A percentile compares a stretch with the other conserved stretches of the same genome.
Conservation (phyloP, 2,797 vertebrate genomes). For the Bovichtus variegatus region DNA sequence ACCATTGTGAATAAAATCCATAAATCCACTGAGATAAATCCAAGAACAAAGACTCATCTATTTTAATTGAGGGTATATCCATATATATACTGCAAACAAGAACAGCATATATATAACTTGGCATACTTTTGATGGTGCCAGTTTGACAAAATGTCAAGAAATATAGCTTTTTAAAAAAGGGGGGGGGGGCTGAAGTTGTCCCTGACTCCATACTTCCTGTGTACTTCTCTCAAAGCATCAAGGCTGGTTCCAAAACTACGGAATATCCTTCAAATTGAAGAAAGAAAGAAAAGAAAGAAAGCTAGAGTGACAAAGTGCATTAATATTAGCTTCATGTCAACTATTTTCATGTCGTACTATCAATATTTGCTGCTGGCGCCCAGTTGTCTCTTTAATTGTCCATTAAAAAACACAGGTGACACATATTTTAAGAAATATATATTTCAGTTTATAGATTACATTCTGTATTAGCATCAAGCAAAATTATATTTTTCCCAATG, state of each 20-base stretch:
- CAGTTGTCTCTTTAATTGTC: no score
- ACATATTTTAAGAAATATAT: background rate
- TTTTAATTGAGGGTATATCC: background rate
- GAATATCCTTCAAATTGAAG: background rate
- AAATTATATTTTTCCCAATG: background rate
- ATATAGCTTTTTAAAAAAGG: background rate
- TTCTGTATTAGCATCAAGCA: background rate
- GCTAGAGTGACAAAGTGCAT: background rate
- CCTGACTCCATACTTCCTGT: background rate
- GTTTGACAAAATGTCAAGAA: background rate
- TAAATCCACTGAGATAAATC: background rate
- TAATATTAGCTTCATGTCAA: background rate
- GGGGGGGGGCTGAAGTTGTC: background rate
- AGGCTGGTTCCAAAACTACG: background rate
- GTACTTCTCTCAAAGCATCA: background rate
- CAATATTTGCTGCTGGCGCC: background rate
- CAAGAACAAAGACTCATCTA: no score
- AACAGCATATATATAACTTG: background rate
- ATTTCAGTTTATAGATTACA: background rate
- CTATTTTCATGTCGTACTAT: background rate
- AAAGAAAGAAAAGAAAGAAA: no score
- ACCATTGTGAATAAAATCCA: background rate
- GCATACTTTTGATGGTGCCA: background rate
- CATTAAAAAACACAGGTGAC: background rate
- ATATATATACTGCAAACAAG: fast-evolving